Evolutionary conservation across 2,888 invertebrate genomes (phyloP).

Genomic region (Zhuqinia jingwanae): DNA sequence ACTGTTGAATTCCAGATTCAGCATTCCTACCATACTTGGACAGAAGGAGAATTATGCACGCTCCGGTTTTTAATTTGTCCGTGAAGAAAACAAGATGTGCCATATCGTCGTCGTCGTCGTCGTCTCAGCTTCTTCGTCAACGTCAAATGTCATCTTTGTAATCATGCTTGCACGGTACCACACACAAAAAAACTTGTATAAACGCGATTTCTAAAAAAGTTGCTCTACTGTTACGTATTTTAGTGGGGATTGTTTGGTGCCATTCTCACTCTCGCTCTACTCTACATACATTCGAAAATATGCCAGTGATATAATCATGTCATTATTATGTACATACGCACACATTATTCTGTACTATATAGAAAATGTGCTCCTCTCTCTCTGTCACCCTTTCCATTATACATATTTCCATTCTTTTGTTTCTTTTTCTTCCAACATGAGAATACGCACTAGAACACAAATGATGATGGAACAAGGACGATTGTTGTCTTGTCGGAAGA

Average conservation of each 20-base stretch:
- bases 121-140: slow-evolving; percentile 4
- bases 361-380: not conserved
- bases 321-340: not conserved
- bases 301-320: no score
- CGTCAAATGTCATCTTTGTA: slow-evolving; percentile 9
- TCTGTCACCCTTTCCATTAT: not conserved
- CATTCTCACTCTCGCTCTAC: not conserved
- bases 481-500: no score
- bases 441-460: no score
- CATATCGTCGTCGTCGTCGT: not conserved
- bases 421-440: not conserved
- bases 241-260: no score
- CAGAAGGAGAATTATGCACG: slow-evolving; percentile 26
- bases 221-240: slow-evolving; percentile 1
- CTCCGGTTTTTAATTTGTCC: slow-evolving; percentile 36
- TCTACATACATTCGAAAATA: not conserved
- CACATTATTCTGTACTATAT: no score
- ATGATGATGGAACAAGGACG: no score
- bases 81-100: slow-evolving; percentile 25
- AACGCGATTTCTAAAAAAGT: not conserved
- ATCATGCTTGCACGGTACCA: not conserved
- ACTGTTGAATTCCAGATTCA: slow-evolving; percentile 11
- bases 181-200: not conserved
- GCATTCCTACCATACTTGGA: slow-evolving; percentile 34
- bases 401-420: not conserved